Conservation (phyloP, 2,888 invertebrate genomes). For the Parascotia fuliginaria region DNA sequence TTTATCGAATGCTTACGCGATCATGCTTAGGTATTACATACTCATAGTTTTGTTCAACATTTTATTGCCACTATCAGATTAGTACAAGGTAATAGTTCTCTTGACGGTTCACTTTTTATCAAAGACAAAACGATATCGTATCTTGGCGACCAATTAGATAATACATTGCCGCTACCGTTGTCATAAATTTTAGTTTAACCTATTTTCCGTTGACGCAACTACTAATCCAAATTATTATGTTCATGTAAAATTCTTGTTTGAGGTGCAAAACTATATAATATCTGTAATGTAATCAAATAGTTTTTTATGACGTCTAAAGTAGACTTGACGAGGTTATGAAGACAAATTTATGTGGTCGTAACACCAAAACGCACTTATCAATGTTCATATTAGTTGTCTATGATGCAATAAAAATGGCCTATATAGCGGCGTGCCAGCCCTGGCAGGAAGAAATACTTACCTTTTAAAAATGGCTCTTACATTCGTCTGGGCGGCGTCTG, state of each 20-base stretch:
- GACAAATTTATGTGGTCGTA: constrained; percentile 16
- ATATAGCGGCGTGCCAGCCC: constrained; percentile 53
- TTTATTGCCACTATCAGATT: constrained; percentile 29
- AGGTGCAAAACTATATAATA: not conserved
- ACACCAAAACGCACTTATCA: constrained; percentile 16
- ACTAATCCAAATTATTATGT: constrained; percentile 25
- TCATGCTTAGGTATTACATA: constrained; percentile 10
- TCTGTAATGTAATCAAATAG: constrained; percentile 15
- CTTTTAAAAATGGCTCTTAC: constrained; percentile 72
- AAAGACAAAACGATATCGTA: constrained; percentile 32
- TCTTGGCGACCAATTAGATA: constrained; percentile 40
- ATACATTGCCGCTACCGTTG: constrained; percentile 30
- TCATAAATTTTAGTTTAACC: constrained; percentile 14
- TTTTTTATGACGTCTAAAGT: constrained; percentile 20
- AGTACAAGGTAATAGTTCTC: constrained; percentile 35
- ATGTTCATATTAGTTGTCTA: constrained; percentile 15
- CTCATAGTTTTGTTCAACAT: constrained; percentile 8
- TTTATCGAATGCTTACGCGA: constrained; percentile 13
- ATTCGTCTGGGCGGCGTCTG: constrained; percentile 74
- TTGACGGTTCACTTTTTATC: constrained; percentile 34
- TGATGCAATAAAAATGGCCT: constrained; percentile 35
- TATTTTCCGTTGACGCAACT: constrained; percentile 12
- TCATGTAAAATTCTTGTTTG: constrained; percentile 10
- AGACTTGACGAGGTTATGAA: constrained; percentile 9
- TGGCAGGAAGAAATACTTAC: constrained; percentile 60